Conservation (phyloP, 2,888 invertebrate species). For the Ellobium chinense region DNA sequence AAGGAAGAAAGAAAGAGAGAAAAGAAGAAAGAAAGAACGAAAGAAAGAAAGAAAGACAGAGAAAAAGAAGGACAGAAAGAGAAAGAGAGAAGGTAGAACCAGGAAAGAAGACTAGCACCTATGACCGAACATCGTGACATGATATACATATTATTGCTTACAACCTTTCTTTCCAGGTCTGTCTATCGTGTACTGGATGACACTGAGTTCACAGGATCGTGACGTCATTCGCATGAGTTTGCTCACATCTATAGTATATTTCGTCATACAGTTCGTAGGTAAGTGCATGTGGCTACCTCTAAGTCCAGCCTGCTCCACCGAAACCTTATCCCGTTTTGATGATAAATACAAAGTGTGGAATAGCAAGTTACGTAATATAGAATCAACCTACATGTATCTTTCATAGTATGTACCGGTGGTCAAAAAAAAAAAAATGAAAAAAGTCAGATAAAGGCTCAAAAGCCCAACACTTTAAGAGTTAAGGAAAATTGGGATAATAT, state of each 20-base stretch:
- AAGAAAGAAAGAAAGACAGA: not conserved
- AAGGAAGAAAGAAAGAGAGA: conserved; percentile 12
- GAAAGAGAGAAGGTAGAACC: not conserved
- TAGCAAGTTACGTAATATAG: no score
- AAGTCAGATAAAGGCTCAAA: no score
- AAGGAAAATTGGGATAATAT: no score
- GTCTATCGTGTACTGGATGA: conserved; percentile 73
- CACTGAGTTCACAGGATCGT: conserved; percentile 68
- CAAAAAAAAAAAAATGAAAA: no score
- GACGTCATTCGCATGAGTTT: conserved; percentile 70
- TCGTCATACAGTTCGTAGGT: conserved; percentile 70
- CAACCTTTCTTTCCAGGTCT: conserved; percentile 59
- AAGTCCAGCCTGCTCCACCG: not conserved
- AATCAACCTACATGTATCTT: no score
- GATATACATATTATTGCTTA: no score
- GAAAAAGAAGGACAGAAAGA: conserved; percentile 19
- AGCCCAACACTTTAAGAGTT: no score
- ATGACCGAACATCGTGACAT: no score
- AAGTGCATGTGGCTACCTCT: conserved; percentile 42
- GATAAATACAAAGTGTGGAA: no score
- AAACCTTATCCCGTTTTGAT: no score
- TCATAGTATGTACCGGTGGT: no score
- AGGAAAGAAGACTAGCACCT: not conserved
- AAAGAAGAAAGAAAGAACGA: not conserved
- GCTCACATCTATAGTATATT: conserved; percentile 70